These are phyloP conservation scores for Pteria penguin DNA, from an alignment of 2,888 invertebrate genomes.

Conservation along the genomic window DNA sequence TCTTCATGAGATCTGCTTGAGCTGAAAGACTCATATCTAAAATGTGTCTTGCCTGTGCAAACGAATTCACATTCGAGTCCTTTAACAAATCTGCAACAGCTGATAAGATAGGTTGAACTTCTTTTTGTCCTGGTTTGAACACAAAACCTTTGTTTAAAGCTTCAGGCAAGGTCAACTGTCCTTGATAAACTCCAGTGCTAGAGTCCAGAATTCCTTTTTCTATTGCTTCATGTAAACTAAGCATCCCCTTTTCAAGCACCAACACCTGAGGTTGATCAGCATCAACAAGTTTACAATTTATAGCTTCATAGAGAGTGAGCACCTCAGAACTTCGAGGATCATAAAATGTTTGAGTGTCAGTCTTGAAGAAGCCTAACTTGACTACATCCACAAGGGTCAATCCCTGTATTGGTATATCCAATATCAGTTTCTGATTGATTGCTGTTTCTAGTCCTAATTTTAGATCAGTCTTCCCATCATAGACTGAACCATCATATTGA, in stretches of 20 bases:
- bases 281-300: conserved; percentile 86
- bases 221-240: conserved; percentile 87
- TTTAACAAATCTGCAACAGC: conserved; percentile 37
- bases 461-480: conserved; percentile 55
- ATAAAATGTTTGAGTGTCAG: conserved; percentile 54
- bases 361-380: conserved; percentile 63
- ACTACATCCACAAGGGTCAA: conserved; percentile 70
- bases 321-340: conserved; percentile 88
- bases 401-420: conserved; percentile 67
- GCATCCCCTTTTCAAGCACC: conserved; percentile 68
- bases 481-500: conserved; percentile 51
- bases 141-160: conserved; percentile 93
- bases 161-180: conserved; percentile 88
- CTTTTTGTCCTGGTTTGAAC: conserved; percentile 53
- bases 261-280: conserved; percentile 57
- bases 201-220: conserved; percentile 85
- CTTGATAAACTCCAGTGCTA: conserved; percentile 85
- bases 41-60: conserved; percentile 30
- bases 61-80: conserved; percentile 39
- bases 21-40: conserved; percentile 28
- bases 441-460: conserved; percentile 63
- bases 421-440: conserved; percentile 64
- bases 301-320: conserved; percentile 90
- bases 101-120: conserved; percentile 39
- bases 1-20: conserved; percentile 25